phyloP scores from a whole-genome alignment of 2,113 vertebrate species.

The Microcebus jonahi region DNA sequence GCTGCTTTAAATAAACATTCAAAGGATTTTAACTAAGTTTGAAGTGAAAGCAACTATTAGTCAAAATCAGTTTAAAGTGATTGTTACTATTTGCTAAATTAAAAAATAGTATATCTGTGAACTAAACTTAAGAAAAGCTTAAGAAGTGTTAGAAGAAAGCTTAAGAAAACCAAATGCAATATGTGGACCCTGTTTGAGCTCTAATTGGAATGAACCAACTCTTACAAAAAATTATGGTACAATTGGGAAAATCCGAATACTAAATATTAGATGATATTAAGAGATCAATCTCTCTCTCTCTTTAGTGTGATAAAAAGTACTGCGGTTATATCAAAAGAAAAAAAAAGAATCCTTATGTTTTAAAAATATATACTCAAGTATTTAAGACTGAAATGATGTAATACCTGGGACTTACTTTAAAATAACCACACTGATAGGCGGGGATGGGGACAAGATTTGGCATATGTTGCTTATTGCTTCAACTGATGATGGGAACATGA shows the following conservation, averaged over 20 bases:
- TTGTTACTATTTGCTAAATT: neutral
- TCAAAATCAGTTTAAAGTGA: neutral
- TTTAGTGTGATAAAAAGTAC: neutral
- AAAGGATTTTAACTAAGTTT: conserved; percentile 16
- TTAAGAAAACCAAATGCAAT: neutral
- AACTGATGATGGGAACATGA: rapidly evolving
- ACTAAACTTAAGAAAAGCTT: neutral
- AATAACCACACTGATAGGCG: neutral
- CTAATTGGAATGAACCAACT: neutral
- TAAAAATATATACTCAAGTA: neutral
- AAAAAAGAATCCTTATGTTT: neutral
- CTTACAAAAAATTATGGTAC: neutral
- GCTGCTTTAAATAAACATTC: neutral
- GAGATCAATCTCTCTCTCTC: neutral
- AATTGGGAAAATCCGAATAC: neutral
- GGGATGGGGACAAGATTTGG: neutral
- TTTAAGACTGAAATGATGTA: neutral
- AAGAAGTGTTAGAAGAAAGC: neutral
- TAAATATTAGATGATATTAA: neutral
- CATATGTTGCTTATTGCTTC: neutral
- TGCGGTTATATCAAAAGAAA: neutral
- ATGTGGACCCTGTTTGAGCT: neutral
- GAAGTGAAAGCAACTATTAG: neutral
- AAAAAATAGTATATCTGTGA: neutral
- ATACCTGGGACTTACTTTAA: neutral